A percentile compares a stretch with the other conserved stretches of the same genome.
Conservation (phyloP, 2,113 vertebrate species). For the Acanthochromis polyacanthus region DNA sequence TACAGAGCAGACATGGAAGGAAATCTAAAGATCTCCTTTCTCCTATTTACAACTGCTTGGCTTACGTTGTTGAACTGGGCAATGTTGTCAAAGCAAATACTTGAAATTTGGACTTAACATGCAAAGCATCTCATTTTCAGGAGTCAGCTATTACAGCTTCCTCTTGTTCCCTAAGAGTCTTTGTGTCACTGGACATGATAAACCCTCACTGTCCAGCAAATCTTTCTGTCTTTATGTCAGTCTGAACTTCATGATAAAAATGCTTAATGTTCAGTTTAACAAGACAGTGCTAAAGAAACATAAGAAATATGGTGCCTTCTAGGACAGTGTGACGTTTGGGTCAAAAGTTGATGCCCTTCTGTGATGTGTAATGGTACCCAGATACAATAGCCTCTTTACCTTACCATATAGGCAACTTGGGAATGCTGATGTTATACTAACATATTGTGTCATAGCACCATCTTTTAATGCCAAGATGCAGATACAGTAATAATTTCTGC, state of each 20-base stretch:
- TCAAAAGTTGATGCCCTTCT: constrained; percentile 33
- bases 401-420: constrained; percentile 55
- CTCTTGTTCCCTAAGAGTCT: constrained; percentile 13
- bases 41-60: constrained; percentile 52
- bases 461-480: constrained; percentile 49
- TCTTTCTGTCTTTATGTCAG: constrained; percentile 11
- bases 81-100: constrained; percentile 35
- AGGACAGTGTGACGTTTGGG: constrained; percentile 46
- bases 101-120: constrained; percentile 46
- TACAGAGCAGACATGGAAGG: constrained; percentile 35
- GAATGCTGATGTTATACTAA: constrained; percentile 51
- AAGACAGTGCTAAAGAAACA: constrained; percentile 32
- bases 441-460: constrained; percentile 47
- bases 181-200: constrained; percentile 17
- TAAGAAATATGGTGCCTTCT: constrained; percentile 23
- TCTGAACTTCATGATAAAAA: constrained; percentile 12
- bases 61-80: constrained; percentile 14
- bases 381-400: constrained; percentile 41
- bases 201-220: constrained; percentile 9
- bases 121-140: constrained; percentile 33
- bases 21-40: constrained; percentile 49
- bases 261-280: constrained; percentile 31
- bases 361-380: constrained; percentile 45
- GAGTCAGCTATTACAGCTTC: constrained; percentile 30
- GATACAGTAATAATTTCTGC: constrained; percentile 60